Evolutionary conservation across 2,888 invertebrate species (phyloP), one percentile per base, ranked within the genome.

Genomic region (Tachina lurida): DNA sequence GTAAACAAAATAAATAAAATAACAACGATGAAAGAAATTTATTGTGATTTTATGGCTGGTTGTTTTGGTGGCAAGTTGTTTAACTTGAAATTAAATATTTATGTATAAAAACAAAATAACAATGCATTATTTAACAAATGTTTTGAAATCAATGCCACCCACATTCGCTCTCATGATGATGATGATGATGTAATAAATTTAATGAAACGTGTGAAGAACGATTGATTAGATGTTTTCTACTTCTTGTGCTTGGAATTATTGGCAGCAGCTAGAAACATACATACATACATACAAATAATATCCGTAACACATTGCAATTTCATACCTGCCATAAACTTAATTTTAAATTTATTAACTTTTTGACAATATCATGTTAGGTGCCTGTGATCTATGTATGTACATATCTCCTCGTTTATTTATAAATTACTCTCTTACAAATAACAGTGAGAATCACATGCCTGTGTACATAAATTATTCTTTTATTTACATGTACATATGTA

Each of bases 41-140:
- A 91, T 87, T 91, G 91, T 78, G 94, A 94, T 89, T 95, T 94
- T 90, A 90, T 94, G 86, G 95, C 94, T 82, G 95, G 94, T 88
- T 94, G 94, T 93, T 90, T 93, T 87, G 94, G 94, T 87, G 95
- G 94, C 94, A 92, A 91, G 92, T 90, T 60, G 92, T 90, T 60
- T 13, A 70, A 68, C 13, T 71, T 39, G 8, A 15, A 0, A 41
- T n/a, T 10, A 62, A 62, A 62, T 43, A 49, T 17, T 47, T 7
- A 15, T 45, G 19, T 31, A 15, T 45, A 9, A 39, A 65, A 22
- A 31, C 47, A 56, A 41, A 43, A 19, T 68, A 39, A 60, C 13
- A 43, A 54, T 39, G 17, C 22, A 67, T 67, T 43, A 49, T 60
- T 74, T 65, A 73, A 56, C 22, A 58, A 58, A 12, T 31, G 9